Evolutionary conservation across 2,888 invertebrate genomes (phyloP), one percentile per base, ranked within the genome.

Genomic region (Acrobeloides nanus): DNA sequence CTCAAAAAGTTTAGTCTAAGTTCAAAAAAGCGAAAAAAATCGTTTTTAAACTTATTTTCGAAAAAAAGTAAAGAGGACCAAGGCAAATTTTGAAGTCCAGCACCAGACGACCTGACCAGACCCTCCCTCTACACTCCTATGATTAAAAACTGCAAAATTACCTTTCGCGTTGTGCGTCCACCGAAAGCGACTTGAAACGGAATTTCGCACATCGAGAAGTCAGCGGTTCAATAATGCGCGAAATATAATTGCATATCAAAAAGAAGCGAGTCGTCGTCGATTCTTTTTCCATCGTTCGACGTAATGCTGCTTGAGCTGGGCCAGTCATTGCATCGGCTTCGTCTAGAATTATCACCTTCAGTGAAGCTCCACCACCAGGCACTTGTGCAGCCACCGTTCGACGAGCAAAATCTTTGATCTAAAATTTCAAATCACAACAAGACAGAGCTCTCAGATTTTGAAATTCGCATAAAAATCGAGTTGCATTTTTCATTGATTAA

Each of bases 281-380:
- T 75, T 97, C 86, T 66, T 86, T 85, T 75, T 97, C 97, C 87
- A 99, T 99, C 1, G 92, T 97, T 52, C 97, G 82, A 53, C 97
- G 82, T 18, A 99, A 78, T 0, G 95, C 95, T 8, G 95, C 85
- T 75, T 97, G 97, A 0, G 97, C 97, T 3, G 89, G 86, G 59
- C 82, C 81, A 0, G 97, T 99, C 97, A 99, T 97, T 1, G 92
- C 92, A 74, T 99, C 97, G 0, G 97, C 95, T 78, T 99, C 97
- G 74, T 99, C 97, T 18, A 99, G 79, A 59, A 99, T 92, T 4
- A 99, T 82, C 23, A 99, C 84, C 78, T 95, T 95, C 73, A 90
- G 89, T 0, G 92, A 84, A n/a, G 42, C 35, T 6, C 74, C 48
- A 33, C 33, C 31, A 31, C 34, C 51, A 41, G 38, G 43, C 37